These are phyloP conservation scores for Gallinago jamesoni DNA, from an alignment of 2,113 vertebrate genomes.

Conservation along the genomic window DNA sequence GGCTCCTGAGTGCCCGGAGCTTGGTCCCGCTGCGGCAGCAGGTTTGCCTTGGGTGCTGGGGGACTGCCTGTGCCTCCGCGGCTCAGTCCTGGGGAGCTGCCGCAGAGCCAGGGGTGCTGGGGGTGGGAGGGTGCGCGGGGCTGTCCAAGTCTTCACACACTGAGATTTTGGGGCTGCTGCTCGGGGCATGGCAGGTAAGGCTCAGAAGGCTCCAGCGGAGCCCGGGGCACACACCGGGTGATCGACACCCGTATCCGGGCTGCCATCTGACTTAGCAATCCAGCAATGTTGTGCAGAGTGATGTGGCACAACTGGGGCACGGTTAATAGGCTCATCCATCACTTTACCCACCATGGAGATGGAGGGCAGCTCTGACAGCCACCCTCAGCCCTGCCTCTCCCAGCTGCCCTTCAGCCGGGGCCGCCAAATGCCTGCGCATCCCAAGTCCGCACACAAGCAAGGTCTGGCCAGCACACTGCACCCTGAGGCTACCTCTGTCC, in stretches of 20 bases:
- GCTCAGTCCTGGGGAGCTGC: not conserved
- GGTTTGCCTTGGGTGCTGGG: not conserved
- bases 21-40: not conserved
- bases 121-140: fast-evolving
- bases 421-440: fast-evolving
- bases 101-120: not conserved
- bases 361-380: not conserved
- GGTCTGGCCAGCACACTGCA: not conserved
- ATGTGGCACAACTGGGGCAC: not conserved
- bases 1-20: not conserved
- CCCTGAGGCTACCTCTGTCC: not conserved
- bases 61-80: not conserved
- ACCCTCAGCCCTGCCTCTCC: not conserved
- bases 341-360: not conserved
- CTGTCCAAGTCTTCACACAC: not conserved
- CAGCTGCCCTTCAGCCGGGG: not conserved
- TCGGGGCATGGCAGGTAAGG: not conserved
- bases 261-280: not conserved
- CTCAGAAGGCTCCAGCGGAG: not conserved
- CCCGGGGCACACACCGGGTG: fast-evolving
- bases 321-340: not conserved
- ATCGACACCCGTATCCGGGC: not conserved
- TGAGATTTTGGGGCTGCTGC: not conserved
- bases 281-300: fast-evolving
- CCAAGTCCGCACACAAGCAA: not conserved